Percentiles rank a stretch among this genome's conserved stretches.
phyloP scores from a whole-genome alignment of 53 echinoderm and acorn worm genomes.

The Astropecten irregularis region DNA sequence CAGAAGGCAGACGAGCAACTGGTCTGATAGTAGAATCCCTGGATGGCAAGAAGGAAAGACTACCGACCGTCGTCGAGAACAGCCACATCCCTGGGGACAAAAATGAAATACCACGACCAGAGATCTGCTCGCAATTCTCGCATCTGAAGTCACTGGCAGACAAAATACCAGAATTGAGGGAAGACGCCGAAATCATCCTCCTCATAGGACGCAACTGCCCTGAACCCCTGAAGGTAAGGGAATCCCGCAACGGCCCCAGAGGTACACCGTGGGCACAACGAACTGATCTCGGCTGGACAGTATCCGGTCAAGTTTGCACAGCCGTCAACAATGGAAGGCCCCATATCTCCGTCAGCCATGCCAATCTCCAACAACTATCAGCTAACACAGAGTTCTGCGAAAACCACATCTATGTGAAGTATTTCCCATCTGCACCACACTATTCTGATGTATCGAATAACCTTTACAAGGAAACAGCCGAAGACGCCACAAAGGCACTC shows the following conservation, averaged over 20 bases:
- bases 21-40: constrained; percentile 36
- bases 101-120: constrained; percentile 59
- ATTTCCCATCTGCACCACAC: too few species aligned
- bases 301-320: too few species aligned
- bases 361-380: neutral
- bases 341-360: constrained; percentile 31
- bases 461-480: neutral
- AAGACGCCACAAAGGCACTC: neutral
- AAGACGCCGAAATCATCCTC: constrained; percentile 37
- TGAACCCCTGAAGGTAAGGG: constrained; percentile 65
- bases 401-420: constrained; percentile 48
- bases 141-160: constrained; percentile 4
- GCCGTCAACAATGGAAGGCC: neutral
- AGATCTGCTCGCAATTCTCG: constrained; percentile 2
- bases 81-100: constrained; percentile 46
- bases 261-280: constrained; percentile 67
- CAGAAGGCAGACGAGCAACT: neutral
- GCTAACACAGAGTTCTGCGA: neutral
- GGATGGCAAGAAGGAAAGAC: constrained; percentile 33
- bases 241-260: constrained; percentile 55
- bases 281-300: constrained; percentile 63
- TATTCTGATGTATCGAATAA: too few species aligned
- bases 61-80: constrained; percentile 63
- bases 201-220: constrained; percentile 67
- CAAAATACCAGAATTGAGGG: constrained; percentile 30